Base-by-base conservation (phyloP, 2,113 vertebrate species). In the Emberiza fucata region DNA sequence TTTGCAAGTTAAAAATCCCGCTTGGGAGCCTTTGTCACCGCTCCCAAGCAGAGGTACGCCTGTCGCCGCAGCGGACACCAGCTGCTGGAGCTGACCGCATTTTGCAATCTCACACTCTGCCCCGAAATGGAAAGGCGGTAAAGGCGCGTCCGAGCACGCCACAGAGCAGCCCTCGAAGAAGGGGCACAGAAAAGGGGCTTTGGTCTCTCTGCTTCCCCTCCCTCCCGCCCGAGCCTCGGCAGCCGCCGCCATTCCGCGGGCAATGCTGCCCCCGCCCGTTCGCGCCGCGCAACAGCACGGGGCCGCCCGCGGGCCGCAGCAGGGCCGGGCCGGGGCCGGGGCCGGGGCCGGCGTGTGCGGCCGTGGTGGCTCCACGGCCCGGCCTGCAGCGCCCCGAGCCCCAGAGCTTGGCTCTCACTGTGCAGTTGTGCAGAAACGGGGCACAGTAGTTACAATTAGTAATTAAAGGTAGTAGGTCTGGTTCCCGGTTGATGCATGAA, bases 201-300 rank as follows among this genome's bases (percentile, higher is more conserved):
- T 35, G 3, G 4, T 23, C 14, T 19, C 12, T 18, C 59, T 4
- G 50, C 59, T 33, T 33, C 33, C 17, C 35, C 9, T 37, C 8
- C 19, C 12, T 17, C 6, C 75, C 39, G 27, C 45, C 45, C 22
- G 33, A 2, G 18, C 23, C 27, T 0, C 33, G 5, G 20, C 73
- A 14, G n/a, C 48, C 28, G 45, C 86, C 44, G 80, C 80, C 91
- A 96, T 97, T 95, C 9, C 4, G 80, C 65, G 90, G 96, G 85
- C 94, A 96, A 97, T 97, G 90, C 94, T 93, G 96, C 96, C 95
- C 89, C 90, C 96, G 13, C 80, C 15, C 91, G 88, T 33, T 4
- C 8, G 17, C 69, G 53, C 69, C 47, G 69, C 73, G 91, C n/a
- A 51, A 93, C 69, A 23, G 86, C 86, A 35, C 31, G n/a, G 75